Conservation (phyloP, 2,797 vertebrate genomes). For the Psittacula derbiana region DNA sequence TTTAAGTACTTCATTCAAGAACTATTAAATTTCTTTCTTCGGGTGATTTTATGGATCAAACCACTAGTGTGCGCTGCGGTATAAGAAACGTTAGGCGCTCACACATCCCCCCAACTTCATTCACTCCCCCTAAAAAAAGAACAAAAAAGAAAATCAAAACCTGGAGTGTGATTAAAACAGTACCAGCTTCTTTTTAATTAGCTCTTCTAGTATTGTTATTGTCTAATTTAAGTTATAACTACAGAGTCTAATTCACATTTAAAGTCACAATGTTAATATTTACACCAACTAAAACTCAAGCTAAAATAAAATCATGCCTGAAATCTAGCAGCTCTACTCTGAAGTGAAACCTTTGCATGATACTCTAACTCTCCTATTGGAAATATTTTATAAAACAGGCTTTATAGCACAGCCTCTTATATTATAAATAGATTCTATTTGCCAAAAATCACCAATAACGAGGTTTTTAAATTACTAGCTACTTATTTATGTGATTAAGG, state of each 20-base stretch:
- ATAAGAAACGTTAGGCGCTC: conserved; percentile 66
- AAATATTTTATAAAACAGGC: conserved; percentile 12
- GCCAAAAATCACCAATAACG: neutral
- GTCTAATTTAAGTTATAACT: conserved; percentile 62
- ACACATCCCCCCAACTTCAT: neutral
- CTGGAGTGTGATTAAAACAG: conserved; percentile 42
- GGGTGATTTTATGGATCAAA: neutral
- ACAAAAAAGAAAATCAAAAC: neutral
- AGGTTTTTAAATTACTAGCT: conserved; percentile 42
- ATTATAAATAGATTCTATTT: conserved; percentile 61
- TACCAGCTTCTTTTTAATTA: conserved; percentile 55
- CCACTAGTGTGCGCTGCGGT: conserved; percentile 92
- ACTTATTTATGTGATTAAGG: conserved; percentile 55
- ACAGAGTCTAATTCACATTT: neutral
- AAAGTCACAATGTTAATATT: conserved; percentile 60
- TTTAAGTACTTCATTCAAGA: conserved; percentile 52
- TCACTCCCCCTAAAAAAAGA: neutral
- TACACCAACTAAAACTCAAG: neutral
- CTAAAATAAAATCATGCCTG: conserved; percentile 43
- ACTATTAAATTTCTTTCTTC: neutral
- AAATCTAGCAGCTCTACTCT: conserved; percentile 38
- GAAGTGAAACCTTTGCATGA: conserved; percentile 51
- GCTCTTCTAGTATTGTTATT: conserved; percentile 20
- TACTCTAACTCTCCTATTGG: neutral
- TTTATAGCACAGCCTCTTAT: conserved; percentile 31